phyloP scores from a whole-genome alignment of 2,113 vertebrate species.

The Spilogale gracilis region DNA sequence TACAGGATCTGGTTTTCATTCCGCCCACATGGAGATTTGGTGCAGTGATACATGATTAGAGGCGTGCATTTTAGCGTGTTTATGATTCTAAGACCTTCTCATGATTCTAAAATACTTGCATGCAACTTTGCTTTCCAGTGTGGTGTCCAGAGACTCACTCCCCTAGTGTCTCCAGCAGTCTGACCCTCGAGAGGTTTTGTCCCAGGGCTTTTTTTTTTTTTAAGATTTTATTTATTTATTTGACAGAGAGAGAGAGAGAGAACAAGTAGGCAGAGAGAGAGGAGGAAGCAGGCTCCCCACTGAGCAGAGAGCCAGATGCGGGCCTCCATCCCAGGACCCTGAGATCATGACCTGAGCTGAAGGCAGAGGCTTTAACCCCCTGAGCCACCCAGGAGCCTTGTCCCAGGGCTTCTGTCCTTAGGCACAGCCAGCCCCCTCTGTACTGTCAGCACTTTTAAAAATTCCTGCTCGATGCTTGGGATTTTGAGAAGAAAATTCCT shows the following conservation, averaged over 20 bases:
- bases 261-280: too few relatives aligned
- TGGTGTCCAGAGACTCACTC: not conserved
- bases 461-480: not conserved
- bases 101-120: not conserved
- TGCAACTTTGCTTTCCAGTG: not conserved
- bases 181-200: not conserved
- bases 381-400: too few relatives aligned
- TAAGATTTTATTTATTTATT: too few relatives aligned
- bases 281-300: too few relatives aligned
- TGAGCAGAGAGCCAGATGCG: too few relatives aligned
- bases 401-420: not conserved
- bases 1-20: conserved; percentile 23
- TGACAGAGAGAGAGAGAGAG: too few relatives aligned
- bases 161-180: not conserved
- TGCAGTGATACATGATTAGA: not conserved
- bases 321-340: too few relatives aligned
- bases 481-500: conserved; percentile 50
- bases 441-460: not conserved
- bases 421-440: not conserved
- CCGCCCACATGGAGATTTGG: not conserved
- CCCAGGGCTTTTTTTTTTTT: not conserved
- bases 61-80: conserved; percentile 1
- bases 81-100: not conserved
- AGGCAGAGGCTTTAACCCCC: too few relatives aligned
- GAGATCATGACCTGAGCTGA: too few relatives aligned